Evolutionary conservation across 2,888 invertebrate species (phyloP), one percentile per base, ranked within the genome.

Genomic region (Temnothorax ravouxi): DNA sequence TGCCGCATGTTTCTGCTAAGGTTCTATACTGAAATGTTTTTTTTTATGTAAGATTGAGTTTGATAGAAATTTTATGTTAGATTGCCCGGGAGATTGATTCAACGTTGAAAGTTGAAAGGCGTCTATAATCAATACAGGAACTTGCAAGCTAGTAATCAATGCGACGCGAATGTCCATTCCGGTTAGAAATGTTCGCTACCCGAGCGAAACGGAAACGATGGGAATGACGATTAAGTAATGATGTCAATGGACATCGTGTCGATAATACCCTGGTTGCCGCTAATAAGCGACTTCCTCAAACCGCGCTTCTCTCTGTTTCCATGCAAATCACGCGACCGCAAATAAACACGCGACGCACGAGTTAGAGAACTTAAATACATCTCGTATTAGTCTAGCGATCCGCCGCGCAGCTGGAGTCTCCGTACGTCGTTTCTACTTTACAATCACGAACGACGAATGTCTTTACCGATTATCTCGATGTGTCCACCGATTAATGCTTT

Each of bases 361-460:
- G 66, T 67, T 18, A 21, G 67, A 5, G 34, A 66, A 54, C 52
- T 66, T 54, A 76, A 64, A 76, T 41, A 52, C 67, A 77, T 5
- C n/a, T 8, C 18, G 52, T 38, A 52, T 44, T 54, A 54, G 38
- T 21, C 54, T 18, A 72, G 29, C 59, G 18, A 59, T 47, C 13
- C 52, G 29, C 13, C 52, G 29, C 41, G 29, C 74, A 38, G 38
- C 62, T 80, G 44, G 62, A 75, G 38, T 18, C 54, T 18, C 54
- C 62, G 77, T 77, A 64, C 77, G 84, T 84, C 77, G 69, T 84
- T 76, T 72, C 86, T 77, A 84, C 74, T 72, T 85, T 85, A 85
- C 72, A 34, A 83, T 87, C 76, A 29, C 61, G 83, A 83, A 85
- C 75, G 69, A 62, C 44, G 75, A 80, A 64, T 44, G 75, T 71